A percentile compares a stretch with the other conserved stretches of the same genome.
Evolutionary conservation across 92 coral and sea anemone species (phyloP).

Genomic region (Parazoanthus swiftii): DNA sequence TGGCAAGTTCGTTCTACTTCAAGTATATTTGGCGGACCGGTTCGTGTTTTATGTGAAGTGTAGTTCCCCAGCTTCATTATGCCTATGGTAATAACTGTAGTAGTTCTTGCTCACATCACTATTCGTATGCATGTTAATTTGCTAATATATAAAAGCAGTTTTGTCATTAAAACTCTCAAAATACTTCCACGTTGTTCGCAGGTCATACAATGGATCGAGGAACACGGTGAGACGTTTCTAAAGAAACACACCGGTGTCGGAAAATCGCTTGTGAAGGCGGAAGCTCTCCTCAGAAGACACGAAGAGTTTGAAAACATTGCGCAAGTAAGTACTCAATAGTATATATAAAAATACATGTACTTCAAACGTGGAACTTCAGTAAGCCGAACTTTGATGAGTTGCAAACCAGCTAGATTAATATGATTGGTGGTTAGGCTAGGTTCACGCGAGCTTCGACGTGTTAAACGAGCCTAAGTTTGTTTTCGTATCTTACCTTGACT

Average conservation of each 20-base stretch:
- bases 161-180: neutral
- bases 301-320: slow-evolving; percentile 97
- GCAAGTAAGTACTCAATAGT: slow-evolving; percentile 61
- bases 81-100: neutral
- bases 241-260: slow-evolving; percentile 97
- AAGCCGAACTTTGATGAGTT: neutral
- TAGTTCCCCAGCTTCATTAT: neutral
- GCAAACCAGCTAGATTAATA: neutral
- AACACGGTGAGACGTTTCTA: slow-evolving; percentile 96
- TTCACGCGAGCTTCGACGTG: neutral
- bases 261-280: slow-evolving; percentile 90
- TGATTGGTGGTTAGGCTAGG: neutral
- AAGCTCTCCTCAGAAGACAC: slow-evolving; percentile 90
- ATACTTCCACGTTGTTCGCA: slow-evolving; percentile 10
- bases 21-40: neutral
- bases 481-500: neutral
- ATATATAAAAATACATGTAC: neutral
- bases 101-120: neutral
- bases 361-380: neutral
- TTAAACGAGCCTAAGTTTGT: neutral
- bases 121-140: neutral
- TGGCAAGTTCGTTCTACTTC: neutral
- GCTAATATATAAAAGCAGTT: too few relatives aligned
- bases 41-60: neutral
- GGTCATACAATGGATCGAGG: slow-evolving; percentile 98